Evolutionary conservation across 2,113 vertebrate genomes (phyloP), one percentile per base, ranked within the genome.

Genomic region (Montifringilla adamsi): DNA sequence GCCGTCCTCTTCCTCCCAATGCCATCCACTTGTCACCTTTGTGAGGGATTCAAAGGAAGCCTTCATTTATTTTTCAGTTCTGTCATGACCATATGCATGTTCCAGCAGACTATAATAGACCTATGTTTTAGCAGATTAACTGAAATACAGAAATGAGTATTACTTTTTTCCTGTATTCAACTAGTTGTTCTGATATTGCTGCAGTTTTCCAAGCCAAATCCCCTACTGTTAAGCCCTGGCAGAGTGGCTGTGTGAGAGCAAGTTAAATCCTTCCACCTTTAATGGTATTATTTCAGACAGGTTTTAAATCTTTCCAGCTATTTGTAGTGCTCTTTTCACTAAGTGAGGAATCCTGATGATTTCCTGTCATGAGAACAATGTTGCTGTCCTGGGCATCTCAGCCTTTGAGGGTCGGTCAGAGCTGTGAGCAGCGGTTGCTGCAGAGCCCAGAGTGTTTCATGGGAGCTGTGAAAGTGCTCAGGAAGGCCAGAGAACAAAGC

Each of bases 271-370:
- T 89, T 75, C 62, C 35, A 43, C 68, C 17, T 89, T 68, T 59
- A 89, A 79, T 69, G 60, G 70, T 58, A 85, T 85, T 90, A 91
- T 88, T 95, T 94, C 81, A 86, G 94, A 89, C 52, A 81, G 62
- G 24, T 92, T 94, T 94, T 46, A 94, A 93, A 82, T 24, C 49
- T 75, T 90, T 26, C 44, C 31, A 76, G 13, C 64, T 90, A 13
- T 58, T 74, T 37, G 46, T 44, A 67, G 59, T 28, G 35, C 39
- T 78, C 74, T 74, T 90, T 86, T 84, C 50, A 37, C 43, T 18
- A n/a, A 52, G 70, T 37, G 72, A 89, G 66, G 58, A 87, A 24
- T 33, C 30, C 12, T 1, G 28, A 10, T 49, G 58, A 49, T 46
- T 87, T 81, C 60, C 72, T 90, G 7, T 39, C 56, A 33, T 31